Evolutionary conservation across 2,113 vertebrate genomes (phyloP), one percentile per base, ranked within the genome.

Genomic region (Piliocolobus tephrosceles): DNA sequence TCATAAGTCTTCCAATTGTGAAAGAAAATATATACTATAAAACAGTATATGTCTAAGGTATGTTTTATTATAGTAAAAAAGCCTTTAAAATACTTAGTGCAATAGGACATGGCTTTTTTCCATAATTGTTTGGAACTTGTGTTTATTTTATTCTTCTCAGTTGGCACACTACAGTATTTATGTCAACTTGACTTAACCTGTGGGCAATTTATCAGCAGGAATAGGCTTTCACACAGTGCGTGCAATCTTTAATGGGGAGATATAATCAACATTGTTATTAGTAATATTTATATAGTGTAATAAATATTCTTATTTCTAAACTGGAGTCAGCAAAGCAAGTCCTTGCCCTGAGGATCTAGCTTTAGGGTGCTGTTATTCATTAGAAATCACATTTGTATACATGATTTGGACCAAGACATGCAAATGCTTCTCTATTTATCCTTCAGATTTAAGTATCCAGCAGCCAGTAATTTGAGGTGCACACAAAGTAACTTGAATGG

Each of bases 1-100:
- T 97, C 97, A 98, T 97, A 95, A 76, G 86, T 93, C 98, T 98
- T 96, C 80, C 94, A 97, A 55, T 97, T 98, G 97, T 92, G 58
- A 94, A 94, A 95, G 72, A 84, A 96, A 97, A 97, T 50, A 90
- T 27, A 95, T 64, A 86, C 61, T 98, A 79, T 70, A 66, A 93
- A 98, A 96, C 94, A 98, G 72, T 40, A 90, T 97, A 92, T 98
- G 87, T 84, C 95, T 68, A 84, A 73, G 92, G 95, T 84, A 72
- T 70, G 47, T 76, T 93, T 90, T 90, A 94, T 90, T 96, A 55
- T 80, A 68, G 92, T 88, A 94, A 50, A 82, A 92, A 97, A 96
- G 79, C 58, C 87, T 98, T 98, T 97, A 98, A 98, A 97, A 94
- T 86, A 58, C 12, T 92, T 83, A 8, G 58, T 86, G 61, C 96